A percentile compares a stretch with the other conserved stretches of the same genome.
Conservation (phyloP, 2,888 invertebrate genomes). For the Tipula helvola region DNA sequence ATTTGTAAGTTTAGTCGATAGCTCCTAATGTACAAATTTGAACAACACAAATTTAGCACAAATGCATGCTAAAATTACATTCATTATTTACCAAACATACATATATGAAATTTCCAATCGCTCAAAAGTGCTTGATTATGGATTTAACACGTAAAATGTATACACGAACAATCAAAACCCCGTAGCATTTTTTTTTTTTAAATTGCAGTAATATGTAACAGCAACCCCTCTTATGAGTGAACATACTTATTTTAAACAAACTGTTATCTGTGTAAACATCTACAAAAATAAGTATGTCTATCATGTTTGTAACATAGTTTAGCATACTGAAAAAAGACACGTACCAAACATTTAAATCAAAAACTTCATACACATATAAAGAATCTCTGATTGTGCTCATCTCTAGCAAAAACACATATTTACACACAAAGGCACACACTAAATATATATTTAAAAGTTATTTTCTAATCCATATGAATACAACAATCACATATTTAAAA, state of each 20-base stretch:
- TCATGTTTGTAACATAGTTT: background rate
- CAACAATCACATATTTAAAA: background rate
- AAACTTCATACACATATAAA: background rate
- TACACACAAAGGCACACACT: background rate
- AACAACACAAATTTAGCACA: background rate
- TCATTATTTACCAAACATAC: background rate
- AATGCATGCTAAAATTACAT: background rate
- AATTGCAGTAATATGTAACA: background rate
- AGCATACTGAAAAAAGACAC: background rate
- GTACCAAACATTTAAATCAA: background rate
- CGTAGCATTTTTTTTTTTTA: background rate
- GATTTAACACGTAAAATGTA: background rate
- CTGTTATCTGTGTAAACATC: background rate
- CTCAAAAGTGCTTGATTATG: background rate
- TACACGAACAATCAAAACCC: background rate
- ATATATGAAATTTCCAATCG: background rate
- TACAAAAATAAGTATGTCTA: background rate
- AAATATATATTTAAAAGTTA: background rate
- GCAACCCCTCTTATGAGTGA: background rate
- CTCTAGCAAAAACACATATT: background rate
- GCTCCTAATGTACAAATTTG: too few species aligned
- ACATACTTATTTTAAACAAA: background rate
- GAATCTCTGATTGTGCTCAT: background rate
- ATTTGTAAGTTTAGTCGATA: too few species aligned
- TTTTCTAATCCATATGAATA: background rate